Base-by-base conservation (phyloP, 2,888 invertebrate species). In the Drosophila anomalipes region DNA sequence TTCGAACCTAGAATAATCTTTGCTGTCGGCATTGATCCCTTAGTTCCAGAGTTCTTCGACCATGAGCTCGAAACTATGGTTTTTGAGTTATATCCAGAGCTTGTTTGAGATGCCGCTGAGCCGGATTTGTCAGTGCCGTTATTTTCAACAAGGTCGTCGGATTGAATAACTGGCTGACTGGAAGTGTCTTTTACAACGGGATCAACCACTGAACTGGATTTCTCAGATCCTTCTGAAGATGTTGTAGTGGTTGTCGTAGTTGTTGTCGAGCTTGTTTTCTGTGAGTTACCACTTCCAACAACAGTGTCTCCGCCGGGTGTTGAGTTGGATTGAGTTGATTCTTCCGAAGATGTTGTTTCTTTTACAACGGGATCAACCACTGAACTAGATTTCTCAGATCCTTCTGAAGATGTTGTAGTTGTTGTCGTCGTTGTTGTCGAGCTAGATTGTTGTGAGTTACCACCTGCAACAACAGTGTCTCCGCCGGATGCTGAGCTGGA, bases 401-500 rank as follows among this genome's bases (percentile, higher is more conserved):
- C 26, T 0, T 47, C 6, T 1, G 51, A 37, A 0, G 9, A 26
- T 14, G 6, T 22, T 22, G 6, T 41, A 0, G 41, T 44, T 1
- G 22, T 44, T 33, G 59, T 59, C 2, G 58, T 59, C 0, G 57
- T 57, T 9, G 30, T 32, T 4, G 22, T 30, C 1, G 57, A 57
- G 22, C 35, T 37, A 2, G 70, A 33, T 12, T 65, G 54, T 0
- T 59, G 0, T 0, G 59, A 28, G 10, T 39, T 35, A 1, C 37
- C 26, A 19, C 9, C n/a, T 7, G n/a, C 59, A 26, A 58, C 65
- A 39, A 52, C 28, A 4, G 22, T 35, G 0, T 52, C 35, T 4
- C 22, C 41, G 4, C 30, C 30, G 10, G 47, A 9, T 59, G 68
- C 9, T 56, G 63, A n/a, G 19, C 32, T 60, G 0, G 68, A 44